Evolutionary conservation across 2,797 vertebrate genomes (phyloP).

Genomic region (Margarornis squamiger): DNA sequence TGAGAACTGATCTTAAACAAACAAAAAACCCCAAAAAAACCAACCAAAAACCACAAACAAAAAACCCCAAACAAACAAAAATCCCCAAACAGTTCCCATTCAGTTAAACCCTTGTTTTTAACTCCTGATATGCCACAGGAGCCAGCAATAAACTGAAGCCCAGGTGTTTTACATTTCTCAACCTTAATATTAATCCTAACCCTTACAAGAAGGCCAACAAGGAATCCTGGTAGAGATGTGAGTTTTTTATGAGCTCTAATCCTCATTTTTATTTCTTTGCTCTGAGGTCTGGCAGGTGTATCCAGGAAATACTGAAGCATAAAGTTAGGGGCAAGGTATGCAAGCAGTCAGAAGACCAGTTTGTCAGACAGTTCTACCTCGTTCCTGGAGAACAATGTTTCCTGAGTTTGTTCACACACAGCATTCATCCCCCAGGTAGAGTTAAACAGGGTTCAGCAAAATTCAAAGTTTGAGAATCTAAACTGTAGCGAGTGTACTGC

Average conservation of each 20-base stretch:
- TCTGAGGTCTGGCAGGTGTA: neutral
- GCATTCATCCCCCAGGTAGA: neutral
- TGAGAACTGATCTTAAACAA: neutral
- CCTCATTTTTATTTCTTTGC: neutral
- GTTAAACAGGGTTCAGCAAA: neutral
- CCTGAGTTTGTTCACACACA: neutral
- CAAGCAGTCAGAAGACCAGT: neutral
- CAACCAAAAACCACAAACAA: neutral
- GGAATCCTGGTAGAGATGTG: neutral
- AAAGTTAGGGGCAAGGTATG: neutral
- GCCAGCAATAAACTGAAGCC: neutral
- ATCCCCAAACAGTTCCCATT: neutral
- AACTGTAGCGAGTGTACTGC: neutral
- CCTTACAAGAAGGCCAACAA: neutral
- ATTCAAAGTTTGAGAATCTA: neutral
- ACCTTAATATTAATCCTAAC: neutral
- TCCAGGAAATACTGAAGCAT: neutral
- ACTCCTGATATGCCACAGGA: neutral
- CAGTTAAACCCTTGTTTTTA: neutral
- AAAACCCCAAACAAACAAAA: neutral
- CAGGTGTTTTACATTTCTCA: neutral
- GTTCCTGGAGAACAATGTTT: neutral
- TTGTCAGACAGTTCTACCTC: neutral
- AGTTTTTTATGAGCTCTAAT: neutral
- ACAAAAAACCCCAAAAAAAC: no score